Percentiles rank a stretch among this genome's conserved stretches.
Evolutionary conservation across 64 coral and sea anemone species (phyloP).

Genomic region (Stichodactyla helianthus): DNA sequence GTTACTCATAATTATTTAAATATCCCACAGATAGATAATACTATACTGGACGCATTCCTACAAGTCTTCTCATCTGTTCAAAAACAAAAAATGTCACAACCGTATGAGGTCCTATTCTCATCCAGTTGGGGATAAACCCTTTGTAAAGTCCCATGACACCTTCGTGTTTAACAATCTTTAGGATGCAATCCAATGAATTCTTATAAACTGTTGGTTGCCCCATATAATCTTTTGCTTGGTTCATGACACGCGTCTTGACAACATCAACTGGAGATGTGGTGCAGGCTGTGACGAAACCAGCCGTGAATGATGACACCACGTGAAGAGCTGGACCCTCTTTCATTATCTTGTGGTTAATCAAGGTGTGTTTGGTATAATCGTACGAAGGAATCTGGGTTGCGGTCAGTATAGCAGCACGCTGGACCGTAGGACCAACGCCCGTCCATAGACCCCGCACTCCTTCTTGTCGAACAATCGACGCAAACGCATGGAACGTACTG

Average conservation of each 20-base stretch:
- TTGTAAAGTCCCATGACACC: constrained; percentile 90
- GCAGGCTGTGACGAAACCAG: constrained; percentile 75
- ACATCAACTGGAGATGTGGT: constrained; percentile 87
- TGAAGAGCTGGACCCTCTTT: constrained; percentile 73
- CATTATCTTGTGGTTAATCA: constrained; percentile 77
- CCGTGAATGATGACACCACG: constrained; percentile 66
- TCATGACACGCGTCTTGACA: constrained; percentile 88
- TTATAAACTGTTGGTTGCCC: constrained; percentile 50
- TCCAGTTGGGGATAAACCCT: constrained; percentile 98
- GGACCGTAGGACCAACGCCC: constrained; percentile 75
- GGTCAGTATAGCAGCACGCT: constrained; percentile 76
- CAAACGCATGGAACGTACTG: constrained; percentile 75
- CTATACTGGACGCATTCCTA: constrained; percentile 80
- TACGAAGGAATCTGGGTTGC: constrained; percentile 86
- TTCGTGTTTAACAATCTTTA: constrained; percentile 69
- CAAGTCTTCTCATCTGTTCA: constrained; percentile 79
- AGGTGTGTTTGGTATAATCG: constrained; percentile 79
- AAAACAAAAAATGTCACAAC: constrained; percentile 93
- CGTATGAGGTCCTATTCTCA: constrained; percentile 82
- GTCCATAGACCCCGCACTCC: constrained; percentile 74
- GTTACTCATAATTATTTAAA: too few relatives aligned
- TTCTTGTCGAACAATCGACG: constrained; percentile 56
- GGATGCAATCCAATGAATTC: constrained; percentile 63
- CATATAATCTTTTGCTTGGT: constrained; percentile 51
- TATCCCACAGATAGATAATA: too few relatives aligned